Base-by-base conservation (phyloP, 23 tunicate genomes). In the Phallusia fumigata region DNA sequence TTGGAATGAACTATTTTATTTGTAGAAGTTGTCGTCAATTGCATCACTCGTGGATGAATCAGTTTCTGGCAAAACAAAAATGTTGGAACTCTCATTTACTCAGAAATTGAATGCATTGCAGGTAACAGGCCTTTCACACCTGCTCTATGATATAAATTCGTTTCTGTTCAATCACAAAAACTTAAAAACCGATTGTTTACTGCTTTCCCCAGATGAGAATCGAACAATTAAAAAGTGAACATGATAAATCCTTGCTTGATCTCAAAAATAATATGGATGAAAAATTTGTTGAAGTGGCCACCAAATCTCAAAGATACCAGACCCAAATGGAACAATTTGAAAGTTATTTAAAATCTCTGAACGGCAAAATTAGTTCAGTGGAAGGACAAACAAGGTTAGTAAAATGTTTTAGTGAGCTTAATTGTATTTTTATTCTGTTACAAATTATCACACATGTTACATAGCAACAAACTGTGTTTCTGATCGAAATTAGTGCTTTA, bases 241-340 rank as follows among this genome's bases (percentile, higher is more conserved):
- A 40, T 30, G 50, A 34, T 2, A 31, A 52, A 13, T 31, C 83
- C n/a, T 19, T 80, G 12, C 31, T 18, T n/a, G 58, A 53, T n/a
- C 73, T 80, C 73, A 80, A 80, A 80, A 1, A 24, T 11, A 28
- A 35, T 24, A 53, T 77, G 19, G 28, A 36, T 35, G 80, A 2
- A 36, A 77, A 40, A 26, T 40, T 26, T 40, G 11, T 1, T 19
- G 32, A 40, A 36, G 52, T 77, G 24, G 47, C 53, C 5, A 52
- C 18, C 21, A 65, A 36, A 34, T 47, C 77, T 30, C 31, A 84
- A 65, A 18, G 26, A 11, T 35, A 76, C 3, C 52, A 74, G 19
- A 79, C n/a, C 32, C 50, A 76, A 36, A 34, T 84, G 30, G 73
- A 36, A 15, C 72, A 76, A 16, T 76, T 76, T 76, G 81, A 76